Evolutionary conservation across 92 coral and sea anemone genomes (phyloP).

Genomic region (Epizoanthus fatuus): DNA sequence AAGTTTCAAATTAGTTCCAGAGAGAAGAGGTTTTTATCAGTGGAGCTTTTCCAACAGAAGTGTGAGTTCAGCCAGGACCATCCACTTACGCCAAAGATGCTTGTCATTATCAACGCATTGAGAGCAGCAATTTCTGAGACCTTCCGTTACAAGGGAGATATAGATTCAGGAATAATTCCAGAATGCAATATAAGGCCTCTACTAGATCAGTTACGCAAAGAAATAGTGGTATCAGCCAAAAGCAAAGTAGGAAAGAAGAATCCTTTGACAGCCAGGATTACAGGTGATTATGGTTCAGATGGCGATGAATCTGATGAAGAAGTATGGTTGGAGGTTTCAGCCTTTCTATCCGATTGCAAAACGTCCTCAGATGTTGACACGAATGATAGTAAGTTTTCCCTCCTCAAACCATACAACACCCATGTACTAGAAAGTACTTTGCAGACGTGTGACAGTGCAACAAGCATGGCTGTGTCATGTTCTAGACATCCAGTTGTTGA

Average conservation of each 20-base stretch:
- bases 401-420: constrained; percentile 32
- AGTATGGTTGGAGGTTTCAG: background rate
- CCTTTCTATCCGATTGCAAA: background rate
- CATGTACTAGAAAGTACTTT: constrained; percentile 1
- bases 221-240: background rate
- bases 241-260: background rate
- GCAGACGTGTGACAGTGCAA: too few relatives aligned
- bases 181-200: background rate
- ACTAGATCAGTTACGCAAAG: background rate
- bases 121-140: background rate
- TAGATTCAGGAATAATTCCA: background rate
- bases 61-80: background rate
- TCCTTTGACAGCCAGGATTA: background rate
- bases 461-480: too few relatives aligned
- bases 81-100: background rate
- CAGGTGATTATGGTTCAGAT: background rate
- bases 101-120: background rate
- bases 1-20: constrained; percentile 11
- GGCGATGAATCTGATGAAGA: background rate
- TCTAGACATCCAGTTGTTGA: too few relatives aligned
- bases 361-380: background rate
- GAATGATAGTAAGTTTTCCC: background rate
- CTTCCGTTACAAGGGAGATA: background rate
- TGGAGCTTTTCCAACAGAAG: background rate
- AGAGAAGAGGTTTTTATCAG: background rate